phyloP scores from a whole-genome alignment of 2,113 vertebrate species.

The Phoenicopterus ruber region DNA sequence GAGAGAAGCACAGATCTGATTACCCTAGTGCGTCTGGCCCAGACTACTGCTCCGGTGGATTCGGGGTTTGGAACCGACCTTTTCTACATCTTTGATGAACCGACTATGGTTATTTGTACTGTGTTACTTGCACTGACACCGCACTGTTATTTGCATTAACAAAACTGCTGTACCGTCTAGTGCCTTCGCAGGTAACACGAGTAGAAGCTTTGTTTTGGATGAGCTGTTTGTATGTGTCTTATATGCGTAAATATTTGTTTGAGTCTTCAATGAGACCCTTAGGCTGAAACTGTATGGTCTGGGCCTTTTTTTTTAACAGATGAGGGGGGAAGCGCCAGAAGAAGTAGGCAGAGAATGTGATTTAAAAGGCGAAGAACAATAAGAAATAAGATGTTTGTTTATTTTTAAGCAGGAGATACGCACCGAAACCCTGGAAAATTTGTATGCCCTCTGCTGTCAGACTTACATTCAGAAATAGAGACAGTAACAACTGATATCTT shows the following conservation, averaged over 20 bases:
- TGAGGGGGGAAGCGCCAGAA: accelerated
- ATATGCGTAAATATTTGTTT: background rate
- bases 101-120: background rate
- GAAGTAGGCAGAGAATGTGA: background rate
- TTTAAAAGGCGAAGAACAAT: background rate
- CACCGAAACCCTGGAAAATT: background rate
- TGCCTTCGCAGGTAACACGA: background rate
- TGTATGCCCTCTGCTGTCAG: background rate
- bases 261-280: background rate
- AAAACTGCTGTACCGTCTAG: background rate
- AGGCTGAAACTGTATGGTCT: background rate
- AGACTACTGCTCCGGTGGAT: background rate
- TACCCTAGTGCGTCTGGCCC: background rate
- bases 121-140: background rate
- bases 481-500: background rate
- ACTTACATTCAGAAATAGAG: background rate
- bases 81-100: background rate
- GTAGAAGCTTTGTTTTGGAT: background rate
- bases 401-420: background rate
- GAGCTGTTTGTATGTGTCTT: background rate
- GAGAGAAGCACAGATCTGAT: background rate
- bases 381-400: background rate
- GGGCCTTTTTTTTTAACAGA: background rate
- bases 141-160: background rate
- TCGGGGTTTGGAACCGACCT: background rate